Evolutionary conservation across 2,797 vertebrate species (phyloP).

Genomic region (Melanotaenia boesemani): DNA sequence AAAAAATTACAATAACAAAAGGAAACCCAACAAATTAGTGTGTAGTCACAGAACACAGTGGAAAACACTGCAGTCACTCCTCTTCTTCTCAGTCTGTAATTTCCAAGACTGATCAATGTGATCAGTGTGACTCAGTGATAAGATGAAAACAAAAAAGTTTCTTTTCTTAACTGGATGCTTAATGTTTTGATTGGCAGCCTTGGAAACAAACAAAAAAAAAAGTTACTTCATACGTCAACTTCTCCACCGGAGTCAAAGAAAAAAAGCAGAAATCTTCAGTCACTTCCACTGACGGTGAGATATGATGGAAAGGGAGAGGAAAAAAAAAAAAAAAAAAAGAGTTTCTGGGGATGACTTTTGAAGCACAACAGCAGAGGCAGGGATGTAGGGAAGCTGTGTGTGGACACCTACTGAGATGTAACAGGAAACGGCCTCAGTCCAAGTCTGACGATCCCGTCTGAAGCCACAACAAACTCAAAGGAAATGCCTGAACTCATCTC

Average conservation of each 20-base stretch:
- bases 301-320: conserved; percentile 83
- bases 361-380: conserved; percentile 43
- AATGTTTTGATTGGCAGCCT: conserved; percentile 90
- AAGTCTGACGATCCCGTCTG: neutral
- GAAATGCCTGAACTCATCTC: conserved; percentile 35
- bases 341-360: conserved; percentile 30
- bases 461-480: conserved; percentile 20
- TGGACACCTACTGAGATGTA: neutral
- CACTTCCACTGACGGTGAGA: conserved; percentile 80
- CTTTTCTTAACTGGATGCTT: conserved; percentile 87
- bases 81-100: conserved; percentile 82
- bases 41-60: conserved; percentile 92
- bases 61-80: conserved; percentile 93
- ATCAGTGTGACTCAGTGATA: conserved; percentile 95
- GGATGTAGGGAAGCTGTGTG: neutral
- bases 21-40: conserved; percentile 78
- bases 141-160: conserved; percentile 70
- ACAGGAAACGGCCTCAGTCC: neutral
- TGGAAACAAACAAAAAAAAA: conserved; percentile 54
- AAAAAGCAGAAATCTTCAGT: conserved; percentile 82
- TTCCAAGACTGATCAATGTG: conserved; percentile 99
- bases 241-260: conserved; percentile 69
- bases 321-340: neutral
- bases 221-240: conserved; percentile 56
- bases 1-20: conserved; percentile 60